Evolutionary conservation across 2,113 vertebrate genomes (phyloP).

Genomic region (Gymnarchus niloticus): DNA sequence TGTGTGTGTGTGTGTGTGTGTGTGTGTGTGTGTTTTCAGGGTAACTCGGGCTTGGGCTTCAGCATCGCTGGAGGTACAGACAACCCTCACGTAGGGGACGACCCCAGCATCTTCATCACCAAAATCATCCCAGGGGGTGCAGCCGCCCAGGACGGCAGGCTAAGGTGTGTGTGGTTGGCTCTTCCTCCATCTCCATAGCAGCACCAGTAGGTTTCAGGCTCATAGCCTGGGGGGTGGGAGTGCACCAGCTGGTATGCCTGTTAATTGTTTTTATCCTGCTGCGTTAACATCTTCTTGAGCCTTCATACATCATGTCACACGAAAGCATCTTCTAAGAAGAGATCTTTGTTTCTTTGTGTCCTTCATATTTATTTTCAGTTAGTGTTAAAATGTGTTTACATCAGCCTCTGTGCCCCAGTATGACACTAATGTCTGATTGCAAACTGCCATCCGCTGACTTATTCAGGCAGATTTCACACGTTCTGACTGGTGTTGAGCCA

Average conservation of each 20-base stretch:
- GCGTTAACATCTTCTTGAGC: not conserved
- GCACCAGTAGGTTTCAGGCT: not conserved
- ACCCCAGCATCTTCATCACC: constrained; percentile 95
- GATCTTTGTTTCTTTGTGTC: not conserved
- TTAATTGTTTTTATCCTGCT: not conserved
- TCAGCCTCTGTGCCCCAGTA: not conserved
- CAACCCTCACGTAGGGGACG: constrained; percentile 93
- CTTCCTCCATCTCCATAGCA: not conserved
- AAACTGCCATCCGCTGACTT: not conserved
- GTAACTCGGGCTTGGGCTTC: constrained; percentile 92
- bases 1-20: not conserved
- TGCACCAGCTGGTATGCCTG: not conserved
- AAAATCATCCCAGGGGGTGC: constrained; percentile 95
- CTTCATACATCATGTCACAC: not conserved
- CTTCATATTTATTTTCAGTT: not conserved
- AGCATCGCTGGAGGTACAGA: constrained; percentile 94
- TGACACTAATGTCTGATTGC: not conserved
- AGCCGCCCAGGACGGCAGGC: constrained; percentile 86
- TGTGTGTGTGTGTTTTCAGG: constrained; percentile 56
- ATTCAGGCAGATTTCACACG: not conserved
- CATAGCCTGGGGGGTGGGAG: not conserved
- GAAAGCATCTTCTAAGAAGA: not conserved
- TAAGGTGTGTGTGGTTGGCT: constrained; percentile 65
- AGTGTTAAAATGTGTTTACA: not conserved
- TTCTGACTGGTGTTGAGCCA: not conserved